A percentile compares a stretch with the other conserved stretches of the same genome.
These are phyloP conservation scores for Dreissena rostriformis DNA, from an alignment of 1,140 invertebrate genomes.

Conservation along the genomic window DNA sequence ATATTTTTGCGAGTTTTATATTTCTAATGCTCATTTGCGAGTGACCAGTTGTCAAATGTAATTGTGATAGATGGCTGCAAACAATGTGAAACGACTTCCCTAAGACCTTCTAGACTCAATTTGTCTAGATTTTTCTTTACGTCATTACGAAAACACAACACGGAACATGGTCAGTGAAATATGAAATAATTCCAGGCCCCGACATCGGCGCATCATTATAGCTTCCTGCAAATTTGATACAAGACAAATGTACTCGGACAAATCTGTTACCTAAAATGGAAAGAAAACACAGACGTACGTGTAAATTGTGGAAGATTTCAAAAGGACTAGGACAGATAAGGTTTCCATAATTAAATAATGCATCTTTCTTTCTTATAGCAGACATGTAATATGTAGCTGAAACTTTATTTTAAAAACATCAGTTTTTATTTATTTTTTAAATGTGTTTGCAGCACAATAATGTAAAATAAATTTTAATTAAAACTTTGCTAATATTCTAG, in stretches of 20 bases:
- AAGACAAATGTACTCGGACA: not conserved
- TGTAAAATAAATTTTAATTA: too few relatives aligned
- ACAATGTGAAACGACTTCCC: conserved; percentile 5
- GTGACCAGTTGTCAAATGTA: conserved; percentile 46
- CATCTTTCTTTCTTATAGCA: too few relatives aligned
- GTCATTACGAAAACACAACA: not conserved
- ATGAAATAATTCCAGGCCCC: not conserved
- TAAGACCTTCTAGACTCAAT: not conserved
- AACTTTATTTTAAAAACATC: too few relatives aligned
- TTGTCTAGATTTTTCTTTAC: conserved; percentile 3
- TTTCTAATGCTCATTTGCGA: conserved; percentile 50
- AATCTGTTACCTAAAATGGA: too few relatives aligned
- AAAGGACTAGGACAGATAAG: too few relatives aligned
- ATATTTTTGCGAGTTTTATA: conserved; percentile 51
- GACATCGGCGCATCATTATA: not conserved
- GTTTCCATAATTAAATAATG: too few relatives aligned
- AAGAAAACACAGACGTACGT: too few relatives aligned
- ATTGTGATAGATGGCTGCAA: conserved; percentile 42
- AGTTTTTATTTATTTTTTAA: too few relatives aligned
- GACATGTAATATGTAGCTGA: too few relatives aligned
- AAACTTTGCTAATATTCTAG: too few relatives aligned
- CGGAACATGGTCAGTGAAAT: conserved; percentile 1
- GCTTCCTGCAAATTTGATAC: not conserved
- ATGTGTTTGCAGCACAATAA: too few relatives aligned
- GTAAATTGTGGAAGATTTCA: too few relatives aligned